Percentiles rank a stretch among this genome's conserved stretches.
Conservation (phyloP, 2,113 vertebrate genomes). For the Nothoprocta pentlandii region DNA sequence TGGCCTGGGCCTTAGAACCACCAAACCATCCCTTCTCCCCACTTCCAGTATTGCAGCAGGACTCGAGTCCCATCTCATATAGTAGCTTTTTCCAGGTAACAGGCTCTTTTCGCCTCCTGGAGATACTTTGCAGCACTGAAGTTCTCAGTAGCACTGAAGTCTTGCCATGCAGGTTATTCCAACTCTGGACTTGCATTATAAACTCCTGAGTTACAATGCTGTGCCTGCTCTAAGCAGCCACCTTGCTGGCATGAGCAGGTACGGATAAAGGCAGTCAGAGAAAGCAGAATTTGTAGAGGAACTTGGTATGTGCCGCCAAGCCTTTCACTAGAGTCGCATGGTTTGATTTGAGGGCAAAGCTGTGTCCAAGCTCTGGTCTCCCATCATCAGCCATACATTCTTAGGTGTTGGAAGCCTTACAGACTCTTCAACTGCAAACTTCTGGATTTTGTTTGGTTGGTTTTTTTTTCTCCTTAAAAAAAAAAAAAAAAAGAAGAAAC, state of each 20-base stretch:
- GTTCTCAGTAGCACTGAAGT: background rate
- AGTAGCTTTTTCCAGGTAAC: background rate
- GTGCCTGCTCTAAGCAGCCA: background rate
- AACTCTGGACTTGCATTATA: background rate
- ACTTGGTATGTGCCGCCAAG: background rate
- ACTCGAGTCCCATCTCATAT: background rate
- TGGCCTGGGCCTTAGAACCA: background rate
- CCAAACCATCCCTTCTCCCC: background rate
- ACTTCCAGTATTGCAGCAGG: background rate
- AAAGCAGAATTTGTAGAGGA: background rate
- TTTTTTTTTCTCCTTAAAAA: no score
- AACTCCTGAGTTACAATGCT: background rate
- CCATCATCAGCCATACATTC: background rate
- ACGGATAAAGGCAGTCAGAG: rapidly evolving
- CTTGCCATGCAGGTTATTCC: rapidly evolving
- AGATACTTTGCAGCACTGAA: background rate
- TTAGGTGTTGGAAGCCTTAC: background rate
- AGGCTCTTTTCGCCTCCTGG: rapidly evolving
- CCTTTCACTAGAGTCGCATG: background rate
- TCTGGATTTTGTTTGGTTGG: no score
- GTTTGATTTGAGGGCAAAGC: background rate
- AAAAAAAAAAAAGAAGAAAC: no score
- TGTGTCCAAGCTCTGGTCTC: background rate
- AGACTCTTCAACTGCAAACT: background rate
- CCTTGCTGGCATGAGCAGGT: background rate